These are phyloP conservation scores for Gryon sp. DNA, from an alignment of 1,140 invertebrate genomes.

Conservation along the genomic window DNA sequence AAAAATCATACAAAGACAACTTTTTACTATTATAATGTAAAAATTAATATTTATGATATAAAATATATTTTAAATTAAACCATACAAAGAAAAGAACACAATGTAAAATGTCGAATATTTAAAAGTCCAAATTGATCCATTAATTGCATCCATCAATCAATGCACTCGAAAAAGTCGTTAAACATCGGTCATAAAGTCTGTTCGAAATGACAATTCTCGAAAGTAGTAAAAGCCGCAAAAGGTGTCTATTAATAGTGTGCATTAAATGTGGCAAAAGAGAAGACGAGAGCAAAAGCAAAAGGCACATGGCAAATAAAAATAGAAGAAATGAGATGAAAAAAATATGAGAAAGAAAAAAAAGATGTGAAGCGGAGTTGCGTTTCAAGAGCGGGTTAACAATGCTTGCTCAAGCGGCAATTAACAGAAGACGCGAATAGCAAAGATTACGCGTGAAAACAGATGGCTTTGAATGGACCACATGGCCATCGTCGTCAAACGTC, in stretches of 20 bases:
- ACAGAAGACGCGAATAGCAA: constrained; percentile 7
- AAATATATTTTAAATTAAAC: no score
- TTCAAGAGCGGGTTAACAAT: constrained; percentile 45
- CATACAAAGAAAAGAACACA: no score
- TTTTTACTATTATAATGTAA: no score
- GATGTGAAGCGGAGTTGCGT: neutral
- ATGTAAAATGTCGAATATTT: no score
- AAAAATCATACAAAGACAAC: no score
- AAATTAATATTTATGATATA: no score
- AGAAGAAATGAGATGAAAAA: constrained; percentile 1
- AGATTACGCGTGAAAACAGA: constrained; percentile 54
- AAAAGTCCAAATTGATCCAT: no score
- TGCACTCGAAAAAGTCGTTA: no score
- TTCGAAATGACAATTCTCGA: constrained; percentile 20
- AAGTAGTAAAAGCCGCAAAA: constrained; percentile 25
- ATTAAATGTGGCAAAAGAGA: constrained; percentile 1
- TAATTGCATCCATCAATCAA: no score
- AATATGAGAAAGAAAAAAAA: neutral
- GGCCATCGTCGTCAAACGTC: constrained; percentile 3
- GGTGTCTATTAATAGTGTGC: constrained; percentile 31
- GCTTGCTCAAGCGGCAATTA: constrained; percentile 49
- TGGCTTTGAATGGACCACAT: constrained; percentile 57
- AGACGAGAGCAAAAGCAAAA: neutral
- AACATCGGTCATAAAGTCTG: neutral
- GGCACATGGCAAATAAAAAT: constrained; percentile 10